Conservation (phyloP, 2,888 invertebrate genomes). For the Oeneis ivallda region DNA sequence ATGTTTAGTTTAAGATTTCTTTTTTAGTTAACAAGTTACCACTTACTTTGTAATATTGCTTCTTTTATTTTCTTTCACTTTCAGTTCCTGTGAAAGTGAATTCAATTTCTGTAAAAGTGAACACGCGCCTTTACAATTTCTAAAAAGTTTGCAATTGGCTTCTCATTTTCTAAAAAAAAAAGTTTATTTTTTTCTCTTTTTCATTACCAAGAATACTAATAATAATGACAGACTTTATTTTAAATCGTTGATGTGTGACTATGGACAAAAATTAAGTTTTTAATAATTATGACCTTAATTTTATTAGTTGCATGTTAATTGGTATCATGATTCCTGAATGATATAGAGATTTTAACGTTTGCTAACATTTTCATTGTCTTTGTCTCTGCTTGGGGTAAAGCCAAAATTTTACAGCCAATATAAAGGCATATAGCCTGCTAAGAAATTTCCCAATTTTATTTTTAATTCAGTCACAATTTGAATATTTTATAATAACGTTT, state of each 20-base stretch:
- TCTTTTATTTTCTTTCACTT: constrained; percentile 32
- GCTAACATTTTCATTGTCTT: neutral
- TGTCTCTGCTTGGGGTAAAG: no score
- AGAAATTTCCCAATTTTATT: neutral
- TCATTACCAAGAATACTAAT: neutral
- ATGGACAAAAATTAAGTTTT: neutral
- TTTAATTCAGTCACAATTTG: neutral
- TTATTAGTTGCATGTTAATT: neutral
- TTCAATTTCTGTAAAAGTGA: neutral
- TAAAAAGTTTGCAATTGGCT: neutral
- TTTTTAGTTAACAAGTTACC: constrained; percentile 38
- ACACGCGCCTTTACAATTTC: neutral
- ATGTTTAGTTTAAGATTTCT: constrained; percentile 26
- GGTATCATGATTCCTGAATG: neutral
- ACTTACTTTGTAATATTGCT: constrained; percentile 38
- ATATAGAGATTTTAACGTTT: neutral
- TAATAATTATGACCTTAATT: neutral
- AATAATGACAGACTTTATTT: neutral
- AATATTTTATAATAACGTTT: neutral
- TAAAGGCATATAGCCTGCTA: no score
- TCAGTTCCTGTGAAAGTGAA: constrained; percentile 18
- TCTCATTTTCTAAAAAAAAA: neutral
- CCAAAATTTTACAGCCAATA: no score
- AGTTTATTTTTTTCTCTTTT: neutral
- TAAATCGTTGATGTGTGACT: neutral